These are phyloP conservation scores for Drosophila pegasa DNA, from an alignment of 2,888 invertebrate genomes.

Conservation along the genomic window DNA sequence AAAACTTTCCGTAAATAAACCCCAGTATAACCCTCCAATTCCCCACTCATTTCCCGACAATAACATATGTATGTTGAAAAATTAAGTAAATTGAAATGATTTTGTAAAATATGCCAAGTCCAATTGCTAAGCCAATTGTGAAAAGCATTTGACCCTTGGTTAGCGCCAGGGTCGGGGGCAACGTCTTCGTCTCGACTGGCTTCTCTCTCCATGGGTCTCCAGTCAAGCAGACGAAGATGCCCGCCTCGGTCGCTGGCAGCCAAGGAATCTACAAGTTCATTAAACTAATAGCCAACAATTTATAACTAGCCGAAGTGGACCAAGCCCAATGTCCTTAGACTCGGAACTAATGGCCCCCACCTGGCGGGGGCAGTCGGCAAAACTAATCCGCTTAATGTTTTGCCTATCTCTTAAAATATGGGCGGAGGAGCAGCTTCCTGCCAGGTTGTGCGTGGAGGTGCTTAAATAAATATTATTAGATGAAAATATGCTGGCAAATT, in stretches of 20 bases:
- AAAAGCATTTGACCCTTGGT: slow-evolving; percentile 31
- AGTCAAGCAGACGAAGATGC: slow-evolving; percentile 44
- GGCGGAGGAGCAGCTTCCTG: slow-evolving; percentile 13
- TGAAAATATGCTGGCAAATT: slow-evolving; percentile 26
- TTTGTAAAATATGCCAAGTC: background rate
- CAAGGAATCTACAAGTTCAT: slow-evolving; percentile 73
- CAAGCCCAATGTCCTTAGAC: slow-evolving; percentile 14
- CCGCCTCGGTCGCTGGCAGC: slow-evolving; percentile 45
- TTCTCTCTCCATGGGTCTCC: slow-evolving; percentile 14
- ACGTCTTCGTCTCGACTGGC: background rate
- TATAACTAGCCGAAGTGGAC: slow-evolving; percentile 56
- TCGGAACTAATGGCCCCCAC: slow-evolving; percentile 49
- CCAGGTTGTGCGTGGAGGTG: slow-evolving; percentile 11
- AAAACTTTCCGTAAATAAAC: background rate
- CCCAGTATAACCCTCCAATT: too few species aligned
- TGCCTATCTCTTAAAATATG: slow-evolving; percentile 72
- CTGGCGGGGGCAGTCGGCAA: slow-evolving; percentile 23
- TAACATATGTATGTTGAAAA: background rate
- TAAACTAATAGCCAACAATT: slow-evolving; percentile 81
- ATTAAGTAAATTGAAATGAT: slow-evolving; percentile 2
- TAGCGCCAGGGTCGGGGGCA: background rate
- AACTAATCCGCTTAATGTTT: slow-evolving; percentile 79
- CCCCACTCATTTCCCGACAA: background rate
- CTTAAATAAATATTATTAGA: slow-evolving; percentile 16
- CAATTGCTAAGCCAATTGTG: slow-evolving; percentile 33